Conservation (phyloP, 2,113 vertebrate species). For the Cheilinus undulatus region DNA sequence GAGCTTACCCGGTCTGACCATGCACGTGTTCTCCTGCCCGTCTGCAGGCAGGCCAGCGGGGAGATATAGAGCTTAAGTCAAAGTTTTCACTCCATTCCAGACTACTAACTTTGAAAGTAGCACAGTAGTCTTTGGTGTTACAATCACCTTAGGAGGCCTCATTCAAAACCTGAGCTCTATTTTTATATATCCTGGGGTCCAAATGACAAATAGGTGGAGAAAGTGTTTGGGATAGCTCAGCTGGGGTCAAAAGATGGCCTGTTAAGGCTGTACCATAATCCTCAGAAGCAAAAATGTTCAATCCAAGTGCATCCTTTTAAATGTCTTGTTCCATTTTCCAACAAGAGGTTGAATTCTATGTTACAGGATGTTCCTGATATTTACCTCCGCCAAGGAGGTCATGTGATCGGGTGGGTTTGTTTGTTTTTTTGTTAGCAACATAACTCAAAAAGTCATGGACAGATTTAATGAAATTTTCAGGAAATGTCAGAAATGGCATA, state of each 20-base stretch:
- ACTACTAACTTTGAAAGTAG: neutral
- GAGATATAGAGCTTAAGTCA: neutral
- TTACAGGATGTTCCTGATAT: too few relatives aligned
- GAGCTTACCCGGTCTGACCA: neutral
- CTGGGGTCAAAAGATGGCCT: neutral
- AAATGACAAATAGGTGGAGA: neutral
- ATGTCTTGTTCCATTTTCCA: too few relatives aligned
- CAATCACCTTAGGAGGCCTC: neutral
- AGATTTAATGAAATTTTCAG: too few relatives aligned
- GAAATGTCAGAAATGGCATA: too few relatives aligned
- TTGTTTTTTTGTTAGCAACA: too few relatives aligned
- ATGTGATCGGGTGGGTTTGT: too few relatives aligned
- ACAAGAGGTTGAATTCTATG: too few relatives aligned
- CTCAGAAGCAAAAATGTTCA: too few relatives aligned
- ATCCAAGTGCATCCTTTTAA: too few relatives aligned
- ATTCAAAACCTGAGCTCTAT: neutral
- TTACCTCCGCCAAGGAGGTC: too few relatives aligned
- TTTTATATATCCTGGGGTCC: neutral
- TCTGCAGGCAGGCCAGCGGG: neutral
- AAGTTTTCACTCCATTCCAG: neutral
- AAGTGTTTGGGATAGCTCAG: neutral
- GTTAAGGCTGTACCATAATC: neutral
- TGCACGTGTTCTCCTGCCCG: neutral
- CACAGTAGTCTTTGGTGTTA: too few relatives aligned
- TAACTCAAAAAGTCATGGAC: too few relatives aligned